Conservation (phyloP, 2,113 vertebrate genomes). For the Tetraodon nigroviridis region DNA sequence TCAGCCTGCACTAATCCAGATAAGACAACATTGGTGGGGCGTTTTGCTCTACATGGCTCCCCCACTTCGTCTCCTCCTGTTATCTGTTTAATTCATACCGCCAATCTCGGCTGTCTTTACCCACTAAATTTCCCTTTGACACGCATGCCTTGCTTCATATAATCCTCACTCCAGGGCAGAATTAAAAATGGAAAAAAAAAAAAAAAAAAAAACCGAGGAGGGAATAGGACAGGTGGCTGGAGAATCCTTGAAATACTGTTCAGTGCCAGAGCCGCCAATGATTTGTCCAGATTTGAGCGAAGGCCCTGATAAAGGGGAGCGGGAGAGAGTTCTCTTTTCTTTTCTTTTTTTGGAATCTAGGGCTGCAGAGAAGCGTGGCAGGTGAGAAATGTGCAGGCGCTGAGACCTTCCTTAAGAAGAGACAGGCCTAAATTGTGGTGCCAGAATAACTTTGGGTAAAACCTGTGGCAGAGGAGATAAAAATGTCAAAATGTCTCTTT, state of each 20-base stretch:
- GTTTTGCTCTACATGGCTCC: constrained; percentile 75
- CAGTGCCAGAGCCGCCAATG: constrained; percentile 66
- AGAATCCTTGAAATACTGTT: constrained; percentile 79
- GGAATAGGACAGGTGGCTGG: constrained; percentile 73
- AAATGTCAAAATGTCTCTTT: constrained; percentile 68
- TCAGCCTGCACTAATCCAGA: constrained; percentile 85
- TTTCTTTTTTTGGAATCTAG: constrained; percentile 63
- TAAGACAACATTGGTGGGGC: constrained; percentile 77
- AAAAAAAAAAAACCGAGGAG: constrained; percentile 58
- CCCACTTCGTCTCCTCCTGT: constrained; percentile 68
- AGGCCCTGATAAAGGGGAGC: constrained; percentile 6
- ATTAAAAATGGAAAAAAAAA: constrained; percentile 73
- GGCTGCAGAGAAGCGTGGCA: constrained; percentile 51
- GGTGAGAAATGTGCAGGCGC: constrained; percentile 65
- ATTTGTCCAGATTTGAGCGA: constrained; percentile 71
- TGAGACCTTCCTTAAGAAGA: constrained; percentile 54
- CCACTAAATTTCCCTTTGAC: constrained; percentile 83
- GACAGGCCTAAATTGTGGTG: constrained; percentile 63
- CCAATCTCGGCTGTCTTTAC: constrained; percentile 81
- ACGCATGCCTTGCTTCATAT: constrained; percentile 81
- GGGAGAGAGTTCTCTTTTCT: constrained; percentile 12
- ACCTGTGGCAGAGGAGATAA: constrained; percentile 57
- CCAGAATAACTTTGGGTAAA: constrained; percentile 61
- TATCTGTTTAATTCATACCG: constrained; percentile 83
- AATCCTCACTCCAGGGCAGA: constrained; percentile 80